phyloP scores from a whole-genome alignment of 2,797 vertebrate genomes.

The Scarus forsteni region DNA sequence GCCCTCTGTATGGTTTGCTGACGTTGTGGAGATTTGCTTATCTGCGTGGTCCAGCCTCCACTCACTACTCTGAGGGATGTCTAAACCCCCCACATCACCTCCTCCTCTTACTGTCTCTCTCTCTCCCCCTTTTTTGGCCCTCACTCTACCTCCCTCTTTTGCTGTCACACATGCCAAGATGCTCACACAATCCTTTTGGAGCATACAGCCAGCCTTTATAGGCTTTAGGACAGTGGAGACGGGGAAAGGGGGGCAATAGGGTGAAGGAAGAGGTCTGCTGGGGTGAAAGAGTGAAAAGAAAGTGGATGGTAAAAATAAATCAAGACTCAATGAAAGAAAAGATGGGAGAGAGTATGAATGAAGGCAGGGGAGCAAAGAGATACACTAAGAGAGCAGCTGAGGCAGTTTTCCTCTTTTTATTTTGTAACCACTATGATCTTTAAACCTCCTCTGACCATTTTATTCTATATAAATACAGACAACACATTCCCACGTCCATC shows the following conservation, averaged over 20 bases:
- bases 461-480: no score
- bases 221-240: conserved; percentile 28
- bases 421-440: background rate
- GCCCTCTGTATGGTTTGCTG: conserved; percentile 61
- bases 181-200: conserved; percentile 20
- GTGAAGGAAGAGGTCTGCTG: conserved; percentile 16
- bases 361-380: background rate
- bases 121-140: conserved; percentile 7
- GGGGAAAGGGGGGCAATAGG: conserved; percentile 7
- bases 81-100: conserved; percentile 50
- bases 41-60: conserved; percentile 76
- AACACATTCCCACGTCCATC: no score
- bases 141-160: background rate
- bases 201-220: conserved; percentile 43
- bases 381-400: background rate
- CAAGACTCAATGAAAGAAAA: conserved; percentile 12
- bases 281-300: conserved; percentile 25
- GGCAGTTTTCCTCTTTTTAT: background rate
- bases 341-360: background rate
- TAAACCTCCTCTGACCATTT: no score
- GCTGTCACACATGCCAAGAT: conserved; percentile 9
- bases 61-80: conserved; percentile 65
- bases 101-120: conserved; percentile 30
- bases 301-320: conserved; percentile 11
- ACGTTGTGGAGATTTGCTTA: conserved; percentile 69